Percentiles rank a stretch among this genome's conserved stretches.
Evolutionary conservation across 2,797 vertebrate species (phyloP).

Genomic region (Silurus aristotelis): DNA sequence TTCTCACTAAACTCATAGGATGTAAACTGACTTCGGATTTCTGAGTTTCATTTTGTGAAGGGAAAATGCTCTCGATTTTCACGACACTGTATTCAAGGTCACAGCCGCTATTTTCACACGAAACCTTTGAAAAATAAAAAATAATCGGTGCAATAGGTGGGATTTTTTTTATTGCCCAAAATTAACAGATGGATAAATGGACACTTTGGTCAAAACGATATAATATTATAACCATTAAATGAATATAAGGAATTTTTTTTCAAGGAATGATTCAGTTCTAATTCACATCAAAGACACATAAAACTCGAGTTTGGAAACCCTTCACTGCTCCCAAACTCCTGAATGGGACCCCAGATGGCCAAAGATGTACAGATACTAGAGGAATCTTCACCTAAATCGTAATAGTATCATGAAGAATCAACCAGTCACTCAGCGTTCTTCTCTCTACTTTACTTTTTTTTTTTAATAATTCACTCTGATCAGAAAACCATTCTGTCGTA

Average conservation of each 20-base stretch:
- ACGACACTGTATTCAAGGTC: conserved; percentile 19
- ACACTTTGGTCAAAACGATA: background rate
- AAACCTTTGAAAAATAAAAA: background rate
- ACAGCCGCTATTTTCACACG: conserved; percentile 12
- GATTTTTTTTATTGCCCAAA: background rate
- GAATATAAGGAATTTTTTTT: background rate
- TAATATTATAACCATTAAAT: background rate
- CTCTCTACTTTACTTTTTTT: too few species aligned
- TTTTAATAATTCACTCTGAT: background rate
- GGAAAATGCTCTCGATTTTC: conserved; percentile 47
- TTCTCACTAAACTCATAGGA: background rate
- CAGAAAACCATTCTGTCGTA: background rate
- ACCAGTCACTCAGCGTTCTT: background rate
- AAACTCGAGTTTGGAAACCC: background rate
- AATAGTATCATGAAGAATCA: background rate
- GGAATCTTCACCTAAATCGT: too few species aligned
- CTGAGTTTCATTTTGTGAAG: conserved; percentile 57
- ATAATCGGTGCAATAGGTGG: background rate
- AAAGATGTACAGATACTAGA: background rate
- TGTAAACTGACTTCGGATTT: background rate
- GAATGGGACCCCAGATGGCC: background rate
- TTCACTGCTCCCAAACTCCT: background rate
- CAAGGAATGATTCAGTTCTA: background rate
- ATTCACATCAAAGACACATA: background rate
- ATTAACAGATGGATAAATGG: background rate